These are phyloP conservation scores for Puntigrus tetrazona DNA, from an alignment of 2,113 vertebrate genomes.

Conservation along the genomic window DNA sequence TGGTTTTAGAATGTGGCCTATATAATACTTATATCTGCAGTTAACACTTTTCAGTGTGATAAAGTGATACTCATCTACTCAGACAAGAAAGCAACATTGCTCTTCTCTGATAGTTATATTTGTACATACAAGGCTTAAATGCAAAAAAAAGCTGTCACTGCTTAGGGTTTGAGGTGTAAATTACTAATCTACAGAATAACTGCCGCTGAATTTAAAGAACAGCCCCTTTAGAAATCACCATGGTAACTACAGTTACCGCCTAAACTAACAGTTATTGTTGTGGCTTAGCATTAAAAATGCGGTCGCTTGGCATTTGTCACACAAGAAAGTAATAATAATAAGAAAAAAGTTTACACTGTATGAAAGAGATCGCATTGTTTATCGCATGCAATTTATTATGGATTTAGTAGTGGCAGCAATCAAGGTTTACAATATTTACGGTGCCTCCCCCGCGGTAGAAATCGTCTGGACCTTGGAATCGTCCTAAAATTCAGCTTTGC, in stretches of 20 bases:
- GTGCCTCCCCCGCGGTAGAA: no score
- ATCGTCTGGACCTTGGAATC: no score
- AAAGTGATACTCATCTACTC: neutral
- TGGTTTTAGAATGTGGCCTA: constrained; percentile 1
- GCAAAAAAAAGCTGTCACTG: neutral
- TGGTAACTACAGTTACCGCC: neutral
- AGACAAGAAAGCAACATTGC: neutral
- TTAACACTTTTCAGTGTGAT: neutral
- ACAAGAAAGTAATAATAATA: neutral
- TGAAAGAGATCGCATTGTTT: neutral
- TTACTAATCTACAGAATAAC: neutral
- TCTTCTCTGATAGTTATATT: neutral
- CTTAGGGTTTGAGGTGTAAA: constrained; percentile 11
- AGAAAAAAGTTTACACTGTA: neutral
- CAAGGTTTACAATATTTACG: neutral
- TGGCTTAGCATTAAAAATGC: neutral
- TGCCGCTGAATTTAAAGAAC: constrained; percentile 8
- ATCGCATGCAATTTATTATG: neutral
- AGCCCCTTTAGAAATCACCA: neutral
- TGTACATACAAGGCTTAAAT: constrained; percentile 13
- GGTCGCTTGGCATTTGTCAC: neutral
- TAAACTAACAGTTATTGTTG: neutral
- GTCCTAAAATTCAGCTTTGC: neutral
- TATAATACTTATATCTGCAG: neutral
- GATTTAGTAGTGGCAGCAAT: neutral